Evolutionary conservation across 2,113 vertebrate genomes (phyloP).

Genomic region (Paramormyrops kingsleyae): DNA sequence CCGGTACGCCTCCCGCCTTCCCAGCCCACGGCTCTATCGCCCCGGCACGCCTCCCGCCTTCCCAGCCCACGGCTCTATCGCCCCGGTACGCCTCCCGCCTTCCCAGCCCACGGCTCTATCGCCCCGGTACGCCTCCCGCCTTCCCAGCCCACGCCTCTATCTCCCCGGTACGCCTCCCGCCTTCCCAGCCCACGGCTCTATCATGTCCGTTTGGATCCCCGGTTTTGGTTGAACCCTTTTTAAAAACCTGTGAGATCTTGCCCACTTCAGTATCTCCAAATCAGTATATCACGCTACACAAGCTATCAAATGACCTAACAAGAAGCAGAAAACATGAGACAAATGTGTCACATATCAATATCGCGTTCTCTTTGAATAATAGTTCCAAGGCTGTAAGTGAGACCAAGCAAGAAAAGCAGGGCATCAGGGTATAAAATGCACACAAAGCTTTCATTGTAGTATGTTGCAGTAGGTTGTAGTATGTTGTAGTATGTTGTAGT

Average conservation of each 20-base stretch:
- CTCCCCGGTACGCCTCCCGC: background rate
- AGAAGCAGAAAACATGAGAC: background rate
- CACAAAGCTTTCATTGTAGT: background rate
- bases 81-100: background rate
- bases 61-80: background rate
- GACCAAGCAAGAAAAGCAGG: background rate
- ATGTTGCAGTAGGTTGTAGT: background rate
- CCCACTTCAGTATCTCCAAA: background rate
- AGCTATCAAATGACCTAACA: background rate
- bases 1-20: too few species aligned
- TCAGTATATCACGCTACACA: background rate
- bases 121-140: background rate
- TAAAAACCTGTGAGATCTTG: background rate
- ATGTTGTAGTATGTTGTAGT: too few species aligned
- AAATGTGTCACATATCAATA: background rate
- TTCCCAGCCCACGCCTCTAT: background rate
- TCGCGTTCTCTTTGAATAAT: background rate
- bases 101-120: background rate
- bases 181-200: background rate
- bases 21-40: background rate
- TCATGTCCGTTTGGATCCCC: background rate
- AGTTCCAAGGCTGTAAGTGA: background rate
- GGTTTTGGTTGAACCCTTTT: background rate
- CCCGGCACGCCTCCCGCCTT: background rate
- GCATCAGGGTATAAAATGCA: background rate